Base-by-base conservation (phyloP, 2,797 vertebrate species). In the Enteromius fasciolatus region DNA sequence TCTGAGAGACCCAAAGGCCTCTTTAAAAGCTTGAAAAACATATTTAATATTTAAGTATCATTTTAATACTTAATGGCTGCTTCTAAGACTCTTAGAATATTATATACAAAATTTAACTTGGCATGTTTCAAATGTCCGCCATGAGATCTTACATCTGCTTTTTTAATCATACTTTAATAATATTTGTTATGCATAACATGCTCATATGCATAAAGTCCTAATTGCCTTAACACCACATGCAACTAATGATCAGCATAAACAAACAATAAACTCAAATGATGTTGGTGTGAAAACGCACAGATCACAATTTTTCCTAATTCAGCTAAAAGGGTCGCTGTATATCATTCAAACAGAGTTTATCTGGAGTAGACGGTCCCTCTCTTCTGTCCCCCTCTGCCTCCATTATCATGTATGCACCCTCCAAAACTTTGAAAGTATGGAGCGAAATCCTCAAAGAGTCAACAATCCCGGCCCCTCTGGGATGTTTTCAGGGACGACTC, bases 401-500 rank as follows among this genome's bases (percentile, higher is more conserved):
- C 20, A 73, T 80, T 72, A 81, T 50, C 80, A 73, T 18, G 54
- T 28, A 74, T 18, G 10, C 59, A 39, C 44, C 44, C 69, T 20
- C 9, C 20, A 50, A 63, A 81, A 81, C 79, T 64, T 69, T 68
- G 25, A 39, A 41, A 79, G 78, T 63, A 20, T 73, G 68, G 41
- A 48, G 41, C 39, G 3, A 72, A 76, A 63, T 80, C 66, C 76
- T 77, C 36, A 36, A 85, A 61, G 12, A 81, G 77, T 81, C 75
- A 73, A 73, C 76, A 76, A 78, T 78, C 67, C 57, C 15, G 3
- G 44, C 36, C 76, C 80, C 68, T 83, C 59, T 23, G 80, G 84
- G 79, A 78, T 36, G 68, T 81, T 85, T 63, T 77, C 33, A 70
- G 82, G 81, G 83, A 85, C 78, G 69, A 54, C 20, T 69, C 78